Conservation (phyloP, 2,113 vertebrate species). For the Suricata suricatta region DNA sequence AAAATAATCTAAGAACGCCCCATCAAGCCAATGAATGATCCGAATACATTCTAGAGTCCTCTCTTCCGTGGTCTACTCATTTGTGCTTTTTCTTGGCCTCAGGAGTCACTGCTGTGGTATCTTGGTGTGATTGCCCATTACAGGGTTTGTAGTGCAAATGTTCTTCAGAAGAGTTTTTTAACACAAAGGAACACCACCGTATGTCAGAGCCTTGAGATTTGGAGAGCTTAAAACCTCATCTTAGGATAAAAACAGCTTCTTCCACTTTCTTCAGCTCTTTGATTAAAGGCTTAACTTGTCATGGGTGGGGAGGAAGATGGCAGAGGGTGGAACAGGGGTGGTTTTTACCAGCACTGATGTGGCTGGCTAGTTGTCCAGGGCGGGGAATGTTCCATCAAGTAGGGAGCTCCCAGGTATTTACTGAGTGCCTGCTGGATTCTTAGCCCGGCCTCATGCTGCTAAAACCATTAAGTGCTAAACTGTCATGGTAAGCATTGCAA, state of each 20-base stretch:
- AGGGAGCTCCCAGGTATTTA: background rate
- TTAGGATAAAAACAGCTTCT: background rate
- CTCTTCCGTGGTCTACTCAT: background rate
- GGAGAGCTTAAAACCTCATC: background rate
- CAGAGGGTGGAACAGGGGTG: background rate
- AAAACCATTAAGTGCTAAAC: background rate
- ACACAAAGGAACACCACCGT: background rate
- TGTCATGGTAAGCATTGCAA: background rate
- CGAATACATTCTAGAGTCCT: background rate
- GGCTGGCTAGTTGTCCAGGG: background rate
- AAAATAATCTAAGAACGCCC: background rate
- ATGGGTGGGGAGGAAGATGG: background rate
- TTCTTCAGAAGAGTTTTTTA: background rate
- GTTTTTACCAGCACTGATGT: background rate
- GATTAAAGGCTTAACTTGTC: background rate
- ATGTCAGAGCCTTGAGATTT: background rate
- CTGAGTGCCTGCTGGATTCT: background rate
- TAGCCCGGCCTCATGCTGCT: background rate
- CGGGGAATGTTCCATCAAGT: background rate
- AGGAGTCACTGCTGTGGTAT: background rate
- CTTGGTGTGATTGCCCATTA: background rate
- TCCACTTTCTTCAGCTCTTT: background rate
- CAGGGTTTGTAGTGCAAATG: background rate
- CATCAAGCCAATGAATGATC: background rate
- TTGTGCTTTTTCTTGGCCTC: background rate